Percentiles rank a stretch among this genome's conserved stretches.
These are phyloP conservation scores for Xenus cinereus DNA, from an alignment of 2,113 vertebrate species.

Conservation along the genomic window DNA sequence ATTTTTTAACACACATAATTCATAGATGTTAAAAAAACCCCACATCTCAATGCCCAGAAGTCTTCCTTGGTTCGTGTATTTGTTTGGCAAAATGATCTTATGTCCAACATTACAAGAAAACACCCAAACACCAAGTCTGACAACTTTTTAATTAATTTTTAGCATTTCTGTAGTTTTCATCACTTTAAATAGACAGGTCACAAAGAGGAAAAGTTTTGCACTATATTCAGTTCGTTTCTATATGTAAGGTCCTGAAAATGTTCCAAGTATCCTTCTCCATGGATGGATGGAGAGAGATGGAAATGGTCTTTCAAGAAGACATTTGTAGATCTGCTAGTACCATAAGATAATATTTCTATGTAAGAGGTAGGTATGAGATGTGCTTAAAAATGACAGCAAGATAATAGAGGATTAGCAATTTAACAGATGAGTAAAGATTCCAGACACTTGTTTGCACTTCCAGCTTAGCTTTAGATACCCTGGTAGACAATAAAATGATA, in stretches of 20 bases:
- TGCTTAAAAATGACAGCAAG: background rate
- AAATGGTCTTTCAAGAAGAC: background rate
- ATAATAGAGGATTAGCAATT: background rate
- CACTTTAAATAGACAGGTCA: background rate
- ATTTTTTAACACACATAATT: background rate
- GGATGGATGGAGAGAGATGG: too few relatives aligned
- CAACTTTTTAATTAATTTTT: background rate
- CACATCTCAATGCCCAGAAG: background rate
- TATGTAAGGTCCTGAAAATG: background rate
- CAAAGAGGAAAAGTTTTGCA: background rate
- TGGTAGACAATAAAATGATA: background rate
- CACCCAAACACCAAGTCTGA: background rate
- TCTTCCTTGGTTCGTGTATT: background rate
- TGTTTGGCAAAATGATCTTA: background rate
- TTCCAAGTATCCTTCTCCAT: background rate
- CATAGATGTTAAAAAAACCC: rapidly evolving
- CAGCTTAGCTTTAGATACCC: background rate
- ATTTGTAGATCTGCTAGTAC: background rate
- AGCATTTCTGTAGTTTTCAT: background rate
- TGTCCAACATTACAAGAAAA: background rate
- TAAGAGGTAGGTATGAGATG: background rate
- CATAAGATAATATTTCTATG: background rate
- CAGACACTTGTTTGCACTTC: background rate
- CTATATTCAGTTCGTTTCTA: background rate
- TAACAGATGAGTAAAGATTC: background rate